Percentiles rank a stretch among this genome's conserved stretches.
phyloP scores from a whole-genome alignment of 2,888 invertebrate species.

The Hecatera dysodea region DNA sequence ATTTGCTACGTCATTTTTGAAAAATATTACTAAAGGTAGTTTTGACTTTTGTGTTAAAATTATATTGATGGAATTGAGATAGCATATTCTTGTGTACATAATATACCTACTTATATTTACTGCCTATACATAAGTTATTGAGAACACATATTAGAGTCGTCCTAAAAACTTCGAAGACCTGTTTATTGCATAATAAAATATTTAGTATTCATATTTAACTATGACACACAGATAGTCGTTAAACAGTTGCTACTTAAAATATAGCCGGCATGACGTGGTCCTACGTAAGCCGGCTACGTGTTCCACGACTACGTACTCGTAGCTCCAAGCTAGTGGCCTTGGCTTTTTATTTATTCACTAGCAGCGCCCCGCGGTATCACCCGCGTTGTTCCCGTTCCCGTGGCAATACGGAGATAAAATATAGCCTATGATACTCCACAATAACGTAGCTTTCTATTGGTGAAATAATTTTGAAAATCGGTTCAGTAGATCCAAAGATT shows the following conservation, averaged over 20 bases:
- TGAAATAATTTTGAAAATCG: no score
- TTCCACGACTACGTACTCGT: constrained; percentile 43
- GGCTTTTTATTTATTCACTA: constrained; percentile 60
- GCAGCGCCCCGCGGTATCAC: no score
- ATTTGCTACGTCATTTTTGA: not conserved
- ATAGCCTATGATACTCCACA: no score
- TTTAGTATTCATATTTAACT: constrained; percentile 13
- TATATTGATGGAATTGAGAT: not conserved
- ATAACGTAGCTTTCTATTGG: no score
- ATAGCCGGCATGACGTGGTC: constrained; percentile 54
- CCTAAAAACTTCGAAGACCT: not conserved
- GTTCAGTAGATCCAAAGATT: no score
- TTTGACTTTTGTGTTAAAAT: not conserved
- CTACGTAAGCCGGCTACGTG: constrained; percentile 60
- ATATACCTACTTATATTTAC: not conserved
- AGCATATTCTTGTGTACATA: not conserved
- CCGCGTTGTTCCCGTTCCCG: no score
- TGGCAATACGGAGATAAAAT: no score
- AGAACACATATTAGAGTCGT: not conserved
- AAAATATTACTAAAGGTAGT: constrained; percentile 1
- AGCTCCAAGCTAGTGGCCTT: constrained; percentile 49
- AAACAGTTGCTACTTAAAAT: constrained; percentile 54
- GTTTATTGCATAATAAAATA: not conserved
- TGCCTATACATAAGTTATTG: not conserved
- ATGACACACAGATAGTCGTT: constrained; percentile 41